Percentiles rank a stretch among this genome's conserved stretches.
phyloP scores from a whole-genome alignment of 2,888 invertebrate genomes.

The Nephrotoma appendiculata region DNA sequence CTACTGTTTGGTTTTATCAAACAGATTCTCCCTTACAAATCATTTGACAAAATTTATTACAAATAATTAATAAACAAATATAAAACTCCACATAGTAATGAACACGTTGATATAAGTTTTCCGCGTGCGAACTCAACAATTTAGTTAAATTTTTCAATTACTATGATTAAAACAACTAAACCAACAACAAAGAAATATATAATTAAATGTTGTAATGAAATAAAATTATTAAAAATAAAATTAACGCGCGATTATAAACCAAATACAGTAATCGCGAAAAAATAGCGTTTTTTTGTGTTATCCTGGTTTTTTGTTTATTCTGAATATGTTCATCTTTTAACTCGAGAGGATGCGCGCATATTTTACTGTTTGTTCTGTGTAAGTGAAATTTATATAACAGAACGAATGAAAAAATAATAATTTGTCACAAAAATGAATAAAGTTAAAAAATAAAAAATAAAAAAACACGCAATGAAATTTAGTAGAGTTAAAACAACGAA shows the following conservation, averaged over 20 bases:
- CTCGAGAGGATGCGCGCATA: neutral
- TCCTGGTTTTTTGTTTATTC: neutral
- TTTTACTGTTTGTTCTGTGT: neutral
- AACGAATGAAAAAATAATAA: neutral
- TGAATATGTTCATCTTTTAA: neutral
- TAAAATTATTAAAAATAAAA: neutral
- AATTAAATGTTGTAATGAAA: neutral
- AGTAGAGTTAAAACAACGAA: neutral
- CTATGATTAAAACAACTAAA: neutral
- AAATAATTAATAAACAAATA: neutral
- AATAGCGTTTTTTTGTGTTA: neutral
- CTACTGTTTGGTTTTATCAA: neutral
- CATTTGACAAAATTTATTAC: neutral
- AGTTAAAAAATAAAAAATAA: neutral
- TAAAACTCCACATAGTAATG: neutral
- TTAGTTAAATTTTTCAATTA: neutral
- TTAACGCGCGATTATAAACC: neutral
- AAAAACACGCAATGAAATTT: neutral
- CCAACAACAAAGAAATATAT: neutral
- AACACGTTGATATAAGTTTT: neutral
- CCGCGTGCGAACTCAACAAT: neutral
- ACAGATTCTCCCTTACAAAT: neutral
- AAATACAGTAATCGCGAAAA: neutral
- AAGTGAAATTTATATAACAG: neutral
- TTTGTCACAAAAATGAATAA: neutral